Base-by-base conservation (phyloP, 1,140 invertebrate species). In the Oppia nitens region DNA sequence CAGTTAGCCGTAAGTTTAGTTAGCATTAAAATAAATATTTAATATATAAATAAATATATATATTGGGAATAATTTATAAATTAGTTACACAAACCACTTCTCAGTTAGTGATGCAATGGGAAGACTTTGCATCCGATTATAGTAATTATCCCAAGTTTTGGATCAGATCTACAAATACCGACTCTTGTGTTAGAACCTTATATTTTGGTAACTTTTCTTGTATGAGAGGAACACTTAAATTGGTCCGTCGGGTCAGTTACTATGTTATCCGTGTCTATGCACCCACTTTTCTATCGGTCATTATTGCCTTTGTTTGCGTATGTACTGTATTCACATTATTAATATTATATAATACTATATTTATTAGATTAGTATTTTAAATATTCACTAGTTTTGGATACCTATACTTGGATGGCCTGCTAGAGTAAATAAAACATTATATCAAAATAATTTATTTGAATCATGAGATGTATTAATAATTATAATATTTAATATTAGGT, bases 321-420 rank as follows among this genome's bases (percentile, higher is more conserved):
- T n/a, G n/a, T n/a, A n/a, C n/a, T n/a, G n/a, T n/a, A n/a, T n/a
- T n/a, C n/a, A n/a, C n/a, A n/a, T n/a, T n/a, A n/a, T n/a, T n/a
- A n/a, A n/a, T n/a, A n/a, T n/a, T n/a, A n/a, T n/a, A n/a, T n/a
- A n/a, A n/a, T n/a, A n/a, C n/a, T n/a, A n/a, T n/a, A n/a, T n/a
- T n/a, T n/a, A n/a, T n/a, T n/a, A n/a, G n/a, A n/a, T n/a, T n/a
- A n/a, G n/a, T n/a, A n/a, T n/a, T n/a, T n/a, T n/a, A n/a, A n/a
- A n/a, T n/a, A n/a, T n/a, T n/a, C n/a, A n/a, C n/a, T n/a, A n/a
- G 11, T 57, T 66, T 29, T 66, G 63, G 63, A 61, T 64, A 24
- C 63, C 62, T 9, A 54, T 63, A 1, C 50, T 60, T 45, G 65
- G 59, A 14, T 64, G 63, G 54, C 65, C 65, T 21, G 65, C 61